Percentiles rank a stretch among this genome's conserved stretches.
phyloP scores from a whole-genome alignment of 2,888 invertebrate species.

The Ellobium chinense region DNA sequence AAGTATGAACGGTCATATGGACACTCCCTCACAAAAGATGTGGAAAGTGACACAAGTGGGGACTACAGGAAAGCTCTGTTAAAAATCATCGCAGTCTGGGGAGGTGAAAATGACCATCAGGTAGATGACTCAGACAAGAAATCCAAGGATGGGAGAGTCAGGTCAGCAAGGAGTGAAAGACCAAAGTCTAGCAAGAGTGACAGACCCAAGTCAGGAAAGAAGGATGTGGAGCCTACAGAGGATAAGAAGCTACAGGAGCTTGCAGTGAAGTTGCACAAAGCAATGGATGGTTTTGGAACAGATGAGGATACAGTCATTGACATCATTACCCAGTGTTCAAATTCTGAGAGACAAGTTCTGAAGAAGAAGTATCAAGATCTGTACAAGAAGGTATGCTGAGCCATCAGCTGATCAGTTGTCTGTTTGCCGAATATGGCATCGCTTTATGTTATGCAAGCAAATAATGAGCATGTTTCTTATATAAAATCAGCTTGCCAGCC shows the following conservation, averaged over 20 bases:
- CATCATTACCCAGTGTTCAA: constrained; percentile 54
- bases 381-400: constrained; percentile 37
- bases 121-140: not conserved
- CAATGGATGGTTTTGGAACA: constrained; percentile 68
- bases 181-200: not conserved
- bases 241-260: constrained; percentile 51
- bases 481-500: too few species aligned
- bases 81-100: constrained; percentile 54
- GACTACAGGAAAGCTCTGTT: constrained; percentile 76
- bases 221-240: not conserved
- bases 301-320: constrained; percentile 65
- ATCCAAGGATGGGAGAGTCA: not conserved
- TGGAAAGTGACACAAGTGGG: constrained; percentile 76
- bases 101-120: not conserved
- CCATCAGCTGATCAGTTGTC: too few species aligned
- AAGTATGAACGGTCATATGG: constrained; percentile 75
- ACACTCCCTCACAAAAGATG: constrained; percentile 70
- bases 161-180: not conserved
- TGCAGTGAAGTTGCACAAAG: constrained; percentile 67
- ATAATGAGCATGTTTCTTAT: too few species aligned
- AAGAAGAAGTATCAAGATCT: constrained; percentile 51
- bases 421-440: too few species aligned
- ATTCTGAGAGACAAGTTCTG: constrained; percentile 69
- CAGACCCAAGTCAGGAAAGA: not conserved
- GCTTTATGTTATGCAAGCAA: too few species aligned